These are phyloP conservation scores for Euphonia xanthogaster DNA, from an alignment of 2,797 vertebrate species.

Conservation along the genomic window DNA sequence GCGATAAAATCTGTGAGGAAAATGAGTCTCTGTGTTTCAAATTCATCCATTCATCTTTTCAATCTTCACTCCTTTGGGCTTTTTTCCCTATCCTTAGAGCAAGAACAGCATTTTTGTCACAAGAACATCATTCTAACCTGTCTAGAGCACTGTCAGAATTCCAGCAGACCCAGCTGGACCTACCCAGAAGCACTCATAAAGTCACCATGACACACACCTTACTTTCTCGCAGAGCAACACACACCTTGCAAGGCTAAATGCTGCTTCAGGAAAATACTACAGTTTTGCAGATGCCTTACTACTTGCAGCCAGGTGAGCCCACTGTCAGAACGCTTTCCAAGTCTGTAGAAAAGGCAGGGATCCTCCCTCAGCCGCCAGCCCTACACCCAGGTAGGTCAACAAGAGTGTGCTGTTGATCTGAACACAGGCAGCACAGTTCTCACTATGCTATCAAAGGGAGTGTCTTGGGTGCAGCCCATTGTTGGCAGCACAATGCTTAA, in stretches of 20 bases:
- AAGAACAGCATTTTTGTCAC: neutral
- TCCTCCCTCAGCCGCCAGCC: neutral
- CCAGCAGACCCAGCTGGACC: neutral
- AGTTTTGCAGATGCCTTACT: neutral
- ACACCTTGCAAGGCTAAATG: neutral
- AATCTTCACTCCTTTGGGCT: neutral
- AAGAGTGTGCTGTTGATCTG: constrained; percentile 52
- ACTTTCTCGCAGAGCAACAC: neutral
- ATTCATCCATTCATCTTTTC: neutral
- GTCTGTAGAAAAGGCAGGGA: constrained; percentile 3
- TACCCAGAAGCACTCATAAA: neutral
- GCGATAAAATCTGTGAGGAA: neutral
- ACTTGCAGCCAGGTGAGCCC: neutral
- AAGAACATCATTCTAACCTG: neutral
- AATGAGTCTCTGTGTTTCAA: neutral
- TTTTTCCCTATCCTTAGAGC: neutral
- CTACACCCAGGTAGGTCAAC: constrained; percentile 36
- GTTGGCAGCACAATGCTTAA: constrained; percentile 16
- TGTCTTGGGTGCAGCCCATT: constrained; percentile 36
- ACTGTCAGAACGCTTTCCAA: neutral
- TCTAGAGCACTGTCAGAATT: neutral
- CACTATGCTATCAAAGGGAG: constrained; percentile 32
- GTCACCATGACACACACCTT: neutral
- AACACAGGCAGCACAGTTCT: constrained; percentile 14
- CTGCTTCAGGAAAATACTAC: neutral